Evolutionary conservation across 1,140 invertebrate genomes (phyloP).

Genomic region (Drosophila ficusphila): DNA sequence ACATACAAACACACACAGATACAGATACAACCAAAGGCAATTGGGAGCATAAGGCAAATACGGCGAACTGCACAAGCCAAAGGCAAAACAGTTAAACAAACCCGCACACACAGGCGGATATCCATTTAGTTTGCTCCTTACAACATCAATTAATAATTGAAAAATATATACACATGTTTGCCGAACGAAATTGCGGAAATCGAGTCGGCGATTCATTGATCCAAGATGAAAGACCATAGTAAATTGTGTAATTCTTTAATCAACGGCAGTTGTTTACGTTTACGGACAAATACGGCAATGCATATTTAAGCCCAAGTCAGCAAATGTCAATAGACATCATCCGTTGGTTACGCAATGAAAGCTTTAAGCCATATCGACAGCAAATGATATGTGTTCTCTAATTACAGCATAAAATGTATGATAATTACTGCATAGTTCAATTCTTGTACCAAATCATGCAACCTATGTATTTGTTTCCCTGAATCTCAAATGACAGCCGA

Average conservation of each 20-base stretch:
- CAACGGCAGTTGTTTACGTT: conserved; percentile 29
- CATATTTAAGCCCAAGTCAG: neutral
- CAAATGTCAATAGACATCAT: neutral
- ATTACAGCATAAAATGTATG: no score
- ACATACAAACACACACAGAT: conserved; percentile 7
- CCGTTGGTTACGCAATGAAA: no score
- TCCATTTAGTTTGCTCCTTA: conserved; percentile 38
- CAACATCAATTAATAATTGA: conserved; percentile 71
- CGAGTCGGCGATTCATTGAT: conserved; percentile 1
- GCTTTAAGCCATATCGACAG: no score
- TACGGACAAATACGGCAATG: neutral
- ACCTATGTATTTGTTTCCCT: neutral
- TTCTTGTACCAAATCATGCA: neutral
- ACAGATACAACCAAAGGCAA: conserved; percentile 12
- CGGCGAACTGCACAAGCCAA: conserved; percentile 33
- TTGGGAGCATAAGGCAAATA: conserved; percentile 46
- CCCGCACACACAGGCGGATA: conserved; percentile 15
- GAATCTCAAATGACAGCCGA: neutral
- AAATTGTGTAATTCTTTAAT: conserved; percentile 33
- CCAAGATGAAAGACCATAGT: conserved; percentile 2
- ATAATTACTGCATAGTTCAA: neutral
- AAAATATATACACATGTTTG: conserved; percentile 36
- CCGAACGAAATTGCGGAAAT: conserved; percentile 13
- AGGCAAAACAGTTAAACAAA: conserved; percentile 26
- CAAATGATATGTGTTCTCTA: no score